Conservation (phyloP, 2,113 vertebrate genomes). For the Hydrolagus affinis region DNA sequence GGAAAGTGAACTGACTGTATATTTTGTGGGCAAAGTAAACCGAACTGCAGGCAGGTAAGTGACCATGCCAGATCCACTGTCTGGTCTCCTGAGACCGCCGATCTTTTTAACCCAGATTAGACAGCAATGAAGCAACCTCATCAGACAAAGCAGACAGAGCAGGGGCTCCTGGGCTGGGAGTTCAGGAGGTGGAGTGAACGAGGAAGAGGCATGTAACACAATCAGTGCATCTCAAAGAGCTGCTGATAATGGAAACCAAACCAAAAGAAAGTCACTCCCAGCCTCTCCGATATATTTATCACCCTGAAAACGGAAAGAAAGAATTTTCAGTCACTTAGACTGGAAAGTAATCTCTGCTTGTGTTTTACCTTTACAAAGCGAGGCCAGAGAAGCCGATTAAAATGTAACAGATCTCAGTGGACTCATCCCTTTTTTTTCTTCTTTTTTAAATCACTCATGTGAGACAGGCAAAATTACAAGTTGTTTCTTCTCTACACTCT, state of each 20-base stretch:
- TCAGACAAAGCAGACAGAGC: neutral
- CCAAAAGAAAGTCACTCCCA: neutral
- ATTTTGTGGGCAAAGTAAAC: neutral
- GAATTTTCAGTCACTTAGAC: neutral
- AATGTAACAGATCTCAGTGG: neutral
- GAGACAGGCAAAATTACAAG: neutral
- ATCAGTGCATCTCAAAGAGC: neutral
- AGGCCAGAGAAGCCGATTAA: neutral
- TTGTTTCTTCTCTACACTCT: neutral
- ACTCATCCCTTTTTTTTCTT: neutral
- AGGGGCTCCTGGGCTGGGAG: slow-evolving; percentile 6
- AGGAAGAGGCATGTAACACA: slow-evolving; percentile 8
- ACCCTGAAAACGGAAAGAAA: neutral
- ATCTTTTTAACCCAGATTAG: slow-evolving; percentile 24
- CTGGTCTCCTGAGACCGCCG: neutral
- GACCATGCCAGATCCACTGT: neutral
- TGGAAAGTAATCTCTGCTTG: slow-evolving; percentile 17
- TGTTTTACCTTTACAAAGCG: slow-evolving; percentile 2
- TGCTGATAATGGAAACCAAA: slow-evolving; percentile 14
- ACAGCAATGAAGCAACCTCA: neutral
- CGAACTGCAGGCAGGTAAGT: neutral
- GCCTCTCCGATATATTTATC: neutral
- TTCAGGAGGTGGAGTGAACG: neutral
- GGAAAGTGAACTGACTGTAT: no score
- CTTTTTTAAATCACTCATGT: neutral